These are phyloP conservation scores for Gobio gobio DNA, from an alignment of 2,113 vertebrate genomes.

Conservation along the genomic window DNA sequence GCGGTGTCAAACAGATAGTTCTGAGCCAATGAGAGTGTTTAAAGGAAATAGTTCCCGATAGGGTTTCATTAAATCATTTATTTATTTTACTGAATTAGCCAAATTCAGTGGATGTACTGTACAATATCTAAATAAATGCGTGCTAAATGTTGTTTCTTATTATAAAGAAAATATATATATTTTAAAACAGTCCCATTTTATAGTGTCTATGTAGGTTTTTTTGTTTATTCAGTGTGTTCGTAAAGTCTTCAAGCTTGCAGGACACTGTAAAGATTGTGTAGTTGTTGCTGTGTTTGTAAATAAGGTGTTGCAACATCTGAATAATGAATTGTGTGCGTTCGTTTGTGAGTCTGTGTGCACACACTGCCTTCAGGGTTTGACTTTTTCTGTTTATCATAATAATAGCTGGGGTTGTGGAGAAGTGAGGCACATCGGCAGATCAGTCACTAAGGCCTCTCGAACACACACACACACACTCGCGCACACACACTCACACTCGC, in stretches of 20 bases:
- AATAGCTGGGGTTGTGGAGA: conserved; percentile 54
- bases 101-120: not conserved
- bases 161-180: no score
- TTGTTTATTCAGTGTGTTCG: not conserved
- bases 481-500: not conserved
- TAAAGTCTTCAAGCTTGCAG: not conserved
- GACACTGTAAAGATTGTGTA: not conserved
- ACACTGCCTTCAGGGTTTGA: conserved; percentile 36
- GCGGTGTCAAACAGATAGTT: conserved; percentile 6
- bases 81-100: not conserved
- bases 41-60: not conserved
- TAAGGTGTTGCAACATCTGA: conserved; percentile 12
- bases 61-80: not conserved
- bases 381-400: conserved; percentile 57
- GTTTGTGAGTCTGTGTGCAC: conserved; percentile 38
- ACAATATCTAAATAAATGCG: not conserved
- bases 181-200: not conserved
- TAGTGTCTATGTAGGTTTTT: not conserved
- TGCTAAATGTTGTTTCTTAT: not conserved
- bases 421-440: conserved; percentile 44
- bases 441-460: conserved; percentile 31
- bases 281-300: conserved; percentile 42
- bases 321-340: conserved; percentile 15
- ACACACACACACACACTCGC: conserved; percentile 33
- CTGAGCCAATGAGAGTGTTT: not conserved